Percentiles rank a stretch among this genome's conserved stretches.
phyloP scores from a whole-genome alignment of 2,888 invertebrate genomes.

The Hemaris fuciformis region DNA sequence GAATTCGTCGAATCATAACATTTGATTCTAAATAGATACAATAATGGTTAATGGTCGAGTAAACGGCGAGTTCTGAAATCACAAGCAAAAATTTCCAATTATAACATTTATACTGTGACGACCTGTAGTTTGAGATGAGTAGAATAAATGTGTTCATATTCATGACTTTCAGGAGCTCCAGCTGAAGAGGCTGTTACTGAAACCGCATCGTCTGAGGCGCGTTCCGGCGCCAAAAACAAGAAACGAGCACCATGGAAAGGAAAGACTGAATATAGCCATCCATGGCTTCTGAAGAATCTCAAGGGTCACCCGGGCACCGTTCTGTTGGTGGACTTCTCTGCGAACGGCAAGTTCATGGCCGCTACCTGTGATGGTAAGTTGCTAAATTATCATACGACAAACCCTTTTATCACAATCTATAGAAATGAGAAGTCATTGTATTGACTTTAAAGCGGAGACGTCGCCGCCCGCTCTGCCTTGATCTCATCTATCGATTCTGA shows the following conservation, averaged over 20 bases:
- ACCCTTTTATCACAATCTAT: not conserved
- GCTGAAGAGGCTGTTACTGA: constrained; percentile 57
- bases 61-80: too few relatives aligned
- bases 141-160: not conserved
- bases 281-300: constrained; percentile 90
- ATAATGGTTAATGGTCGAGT: too few relatives aligned
- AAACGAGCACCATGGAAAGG: constrained; percentile 76
- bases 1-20: too few relatives aligned
- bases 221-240: constrained; percentile 71
- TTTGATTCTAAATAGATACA: too few relatives aligned
- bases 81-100: too few relatives aligned
- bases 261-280: constrained; percentile 83
- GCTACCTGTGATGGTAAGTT: constrained; percentile 91
- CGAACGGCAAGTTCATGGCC: constrained; percentile 92
- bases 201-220: constrained; percentile 47
- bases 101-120: too few relatives aligned
- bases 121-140: too few relatives aligned
- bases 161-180: constrained; percentile 49
- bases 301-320: constrained; percentile 91
- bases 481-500: not conserved
- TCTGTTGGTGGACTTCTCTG: constrained; percentile 89
- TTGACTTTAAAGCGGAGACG: not conserved
- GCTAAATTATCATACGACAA: constrained; percentile 7
- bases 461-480: not conserved
- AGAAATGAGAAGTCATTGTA: not conserved